These are phyloP conservation scores for Penaeus chinensis DNA, from an alignment of 1,140 invertebrate species.

Conservation along the genomic window DNA sequence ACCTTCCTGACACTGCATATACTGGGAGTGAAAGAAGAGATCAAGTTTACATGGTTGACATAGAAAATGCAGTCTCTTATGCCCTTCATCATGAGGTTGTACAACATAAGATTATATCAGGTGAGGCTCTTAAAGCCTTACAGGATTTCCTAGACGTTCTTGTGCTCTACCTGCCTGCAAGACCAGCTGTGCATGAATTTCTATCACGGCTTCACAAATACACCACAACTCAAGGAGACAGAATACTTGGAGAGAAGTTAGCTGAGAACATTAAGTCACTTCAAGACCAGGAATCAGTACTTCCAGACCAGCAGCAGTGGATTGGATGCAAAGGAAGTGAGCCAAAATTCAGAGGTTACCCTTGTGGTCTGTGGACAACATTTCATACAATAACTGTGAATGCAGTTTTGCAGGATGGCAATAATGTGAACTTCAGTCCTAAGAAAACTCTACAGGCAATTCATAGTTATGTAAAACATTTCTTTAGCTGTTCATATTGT, in stretches of 20 bases:
- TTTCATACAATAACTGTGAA: conserved; percentile 94
- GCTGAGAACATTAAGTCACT: conserved; percentile 36
- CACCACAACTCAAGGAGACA: conserved; percentile 67
- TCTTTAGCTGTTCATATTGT: conserved; percentile 95
- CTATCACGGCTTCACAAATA: conserved; percentile 73
- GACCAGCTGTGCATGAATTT: conserved; percentile 75
- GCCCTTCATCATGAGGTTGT: conserved; percentile 85
- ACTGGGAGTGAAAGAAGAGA: conserved; percentile 65
- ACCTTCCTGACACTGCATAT: conserved; percentile 50
- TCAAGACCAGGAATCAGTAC: conserved; percentile 27
- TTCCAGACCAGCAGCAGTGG: conserved; percentile 75
- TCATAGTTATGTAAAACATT: conserved; percentile 89
- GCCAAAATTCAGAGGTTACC: conserved; percentile 83
- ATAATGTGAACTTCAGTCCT: conserved; percentile 67
- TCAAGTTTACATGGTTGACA: conserved; percentile 82
- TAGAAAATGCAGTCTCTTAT: conserved; percentile 85
- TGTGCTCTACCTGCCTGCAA: conserved; percentile 79
- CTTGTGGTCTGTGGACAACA: conserved; percentile 94
- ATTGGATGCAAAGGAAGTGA: conserved; percentile 85
- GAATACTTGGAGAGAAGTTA: conserved; percentile 74
- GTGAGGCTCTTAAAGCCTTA: conserved; percentile 78
- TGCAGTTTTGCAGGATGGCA: conserved; percentile 72
- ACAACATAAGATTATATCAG: conserved; percentile 76
- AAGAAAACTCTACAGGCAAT: conserved; percentile 82
- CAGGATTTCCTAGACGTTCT: conserved; percentile 80